Percentiles rank a stretch among this genome's conserved stretches.
These are phyloP conservation scores for Albula glossodonta DNA, from an alignment of 2,113 vertebrate species.

Conservation along the genomic window DNA sequence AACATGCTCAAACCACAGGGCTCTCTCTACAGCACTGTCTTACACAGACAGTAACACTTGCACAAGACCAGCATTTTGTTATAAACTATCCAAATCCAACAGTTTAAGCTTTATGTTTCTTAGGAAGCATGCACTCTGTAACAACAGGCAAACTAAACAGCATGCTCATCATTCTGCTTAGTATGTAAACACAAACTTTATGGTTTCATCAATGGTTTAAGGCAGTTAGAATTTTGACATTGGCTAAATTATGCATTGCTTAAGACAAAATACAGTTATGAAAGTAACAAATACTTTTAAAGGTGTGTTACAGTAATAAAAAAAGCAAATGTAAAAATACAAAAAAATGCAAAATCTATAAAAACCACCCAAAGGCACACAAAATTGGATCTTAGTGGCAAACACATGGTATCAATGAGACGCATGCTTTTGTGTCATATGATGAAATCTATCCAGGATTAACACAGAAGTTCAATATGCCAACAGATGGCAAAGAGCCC, in stretches of 20 bases:
- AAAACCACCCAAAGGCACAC: too few species aligned
- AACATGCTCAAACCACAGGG: neutral
- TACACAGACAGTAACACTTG: too few species aligned
- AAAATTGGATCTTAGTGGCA: neutral
- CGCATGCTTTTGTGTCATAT: neutral
- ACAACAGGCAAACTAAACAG: neutral
- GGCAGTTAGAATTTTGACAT: neutral
- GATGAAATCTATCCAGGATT: slow-evolving; percentile 18
- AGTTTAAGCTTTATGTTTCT: neutral
- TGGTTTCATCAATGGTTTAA: too few species aligned
- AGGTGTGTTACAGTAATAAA: too few species aligned
- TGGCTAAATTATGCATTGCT: neutral
- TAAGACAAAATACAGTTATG: neutral
- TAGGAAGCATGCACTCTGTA: neutral
- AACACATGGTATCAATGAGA: neutral
- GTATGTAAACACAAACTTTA: neutral
- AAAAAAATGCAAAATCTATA: too few species aligned
- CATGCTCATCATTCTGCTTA: neutral
- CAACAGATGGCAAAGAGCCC: slow-evolving; percentile 39
- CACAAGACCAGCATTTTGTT: neutral
- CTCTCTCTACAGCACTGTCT: neutral
- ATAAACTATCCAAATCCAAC: neutral
- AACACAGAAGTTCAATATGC: slow-evolving; percentile 38
- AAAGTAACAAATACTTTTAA: too few species aligned
- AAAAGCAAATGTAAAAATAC: too few species aligned